phyloP scores from a whole-genome alignment of 2,888 invertebrate species.

The Melanotus villosus region DNA sequence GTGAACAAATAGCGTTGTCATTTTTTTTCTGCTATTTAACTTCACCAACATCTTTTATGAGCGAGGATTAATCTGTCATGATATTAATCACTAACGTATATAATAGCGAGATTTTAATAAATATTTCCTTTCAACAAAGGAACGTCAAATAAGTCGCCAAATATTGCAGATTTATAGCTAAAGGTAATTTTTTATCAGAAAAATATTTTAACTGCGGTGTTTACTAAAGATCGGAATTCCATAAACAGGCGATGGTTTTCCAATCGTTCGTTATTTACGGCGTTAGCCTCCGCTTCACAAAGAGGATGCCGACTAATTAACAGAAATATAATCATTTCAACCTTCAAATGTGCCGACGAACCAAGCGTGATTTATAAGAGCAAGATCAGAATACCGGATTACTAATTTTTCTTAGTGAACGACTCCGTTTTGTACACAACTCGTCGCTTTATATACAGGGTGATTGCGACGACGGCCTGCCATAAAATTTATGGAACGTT shows the following conservation, averaged over 20 bases:
- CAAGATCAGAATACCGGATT: constrained; percentile 36
- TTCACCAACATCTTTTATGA: too few relatives aligned
- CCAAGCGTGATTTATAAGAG: constrained; percentile 41
- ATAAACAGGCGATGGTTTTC: constrained; percentile 44
- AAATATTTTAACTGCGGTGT: constrained; percentile 44
- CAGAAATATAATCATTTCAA: constrained; percentile 47
- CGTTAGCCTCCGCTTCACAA: constrained; percentile 37
- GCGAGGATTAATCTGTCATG: too few relatives aligned
- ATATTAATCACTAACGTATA: too few relatives aligned
- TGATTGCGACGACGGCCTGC: not conserved
- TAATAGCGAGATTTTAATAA: not conserved
- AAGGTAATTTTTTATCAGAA: constrained; percentile 27
- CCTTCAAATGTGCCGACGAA: constrained; percentile 47
- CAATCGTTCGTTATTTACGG: constrained; percentile 35
- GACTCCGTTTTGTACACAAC: not conserved
- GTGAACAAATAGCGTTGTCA: too few relatives aligned
- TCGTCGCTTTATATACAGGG: not conserved
- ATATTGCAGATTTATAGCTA: constrained; percentile 24
- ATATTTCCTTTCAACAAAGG: not conserved
- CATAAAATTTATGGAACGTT: too few relatives aligned
- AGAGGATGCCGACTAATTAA: constrained; percentile 48
- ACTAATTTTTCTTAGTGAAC: constrained; percentile 40
- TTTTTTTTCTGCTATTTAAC: too few relatives aligned
- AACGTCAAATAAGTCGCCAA: not conserved
- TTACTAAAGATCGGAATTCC: constrained; percentile 44